These are phyloP conservation scores for Trichomycterus rosablanca DNA, from an alignment of 2,113 vertebrate species.

Conservation along the genomic window DNA sequence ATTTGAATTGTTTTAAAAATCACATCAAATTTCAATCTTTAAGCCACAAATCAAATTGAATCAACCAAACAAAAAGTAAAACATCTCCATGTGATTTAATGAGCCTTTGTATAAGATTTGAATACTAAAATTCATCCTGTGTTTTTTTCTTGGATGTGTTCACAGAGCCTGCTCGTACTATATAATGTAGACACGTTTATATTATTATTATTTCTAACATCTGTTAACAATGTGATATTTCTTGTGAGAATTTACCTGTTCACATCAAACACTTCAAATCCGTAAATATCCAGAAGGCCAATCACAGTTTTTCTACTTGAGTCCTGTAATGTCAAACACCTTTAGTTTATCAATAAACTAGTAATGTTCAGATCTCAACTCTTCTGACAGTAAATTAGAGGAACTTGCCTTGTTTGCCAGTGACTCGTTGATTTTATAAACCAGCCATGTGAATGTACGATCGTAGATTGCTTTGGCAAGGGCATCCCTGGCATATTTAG, in stretches of 20 bases:
- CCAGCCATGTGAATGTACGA: slow-evolving; percentile 88
- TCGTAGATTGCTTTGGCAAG: slow-evolving; percentile 89
- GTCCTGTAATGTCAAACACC: slow-evolving; percentile 66
- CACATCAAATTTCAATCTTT: too few species aligned
- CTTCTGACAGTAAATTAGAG: neutral
- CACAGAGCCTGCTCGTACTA: slow-evolving; percentile 25
- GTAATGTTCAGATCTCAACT: neutral
- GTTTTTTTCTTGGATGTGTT: slow-evolving; percentile 7
- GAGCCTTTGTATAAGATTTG: too few species aligned
- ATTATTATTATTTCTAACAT: slow-evolving; percentile 10
- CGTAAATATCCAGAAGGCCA: slow-evolving; percentile 93
- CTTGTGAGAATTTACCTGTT: slow-evolving; percentile 74
- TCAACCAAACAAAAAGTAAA: too few species aligned
- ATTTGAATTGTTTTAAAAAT: too few species aligned
- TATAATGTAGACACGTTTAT: neutral
- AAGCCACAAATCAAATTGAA: too few species aligned
- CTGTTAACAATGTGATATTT: neutral
- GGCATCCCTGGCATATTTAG: slow-evolving; percentile 82
- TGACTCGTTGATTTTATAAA: slow-evolving; percentile 86
- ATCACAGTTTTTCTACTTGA: slow-evolving; percentile 81
- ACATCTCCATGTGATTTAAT: too few species aligned
- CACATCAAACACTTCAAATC: slow-evolving; percentile 93
- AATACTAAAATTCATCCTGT: too few species aligned
- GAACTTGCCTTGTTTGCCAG: slow-evolving; percentile 77
- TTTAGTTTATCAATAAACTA: neutral